Percentiles rank a stretch among this genome's conserved stretches.
phyloP scores from a whole-genome alignment of 2,888 invertebrate species.

The Schizaphis graminum region DNA sequence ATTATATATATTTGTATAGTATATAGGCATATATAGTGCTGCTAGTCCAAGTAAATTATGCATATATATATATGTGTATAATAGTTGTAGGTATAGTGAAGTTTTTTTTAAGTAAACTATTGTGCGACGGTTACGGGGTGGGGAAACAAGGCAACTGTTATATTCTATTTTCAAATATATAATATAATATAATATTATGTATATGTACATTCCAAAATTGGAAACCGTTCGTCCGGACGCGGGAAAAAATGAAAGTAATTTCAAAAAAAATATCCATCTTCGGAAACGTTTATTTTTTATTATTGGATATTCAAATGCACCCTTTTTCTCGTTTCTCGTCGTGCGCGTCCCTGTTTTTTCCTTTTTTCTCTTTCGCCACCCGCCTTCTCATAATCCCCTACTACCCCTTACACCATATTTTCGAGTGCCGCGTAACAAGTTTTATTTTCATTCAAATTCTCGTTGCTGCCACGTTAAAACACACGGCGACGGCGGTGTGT shows the following conservation, averaged over 20 bases:
- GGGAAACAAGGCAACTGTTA: slow-evolving; percentile 22
- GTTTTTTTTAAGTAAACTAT: not conserved
- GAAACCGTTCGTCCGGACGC: slow-evolving; percentile 41
- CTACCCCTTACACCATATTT: not conserved
- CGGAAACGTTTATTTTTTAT: slow-evolving; percentile 64
- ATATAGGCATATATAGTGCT: not conserved
- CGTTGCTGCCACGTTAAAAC: slow-evolving; percentile 44
- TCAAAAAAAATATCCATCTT: slow-evolving; percentile 64
- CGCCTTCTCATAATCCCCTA: not conserved
- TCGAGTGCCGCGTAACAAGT: slow-evolving; percentile 61
- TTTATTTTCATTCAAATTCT: slow-evolving; percentile 62
- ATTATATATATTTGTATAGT: not conserved
- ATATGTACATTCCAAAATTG: slow-evolving; percentile 62
- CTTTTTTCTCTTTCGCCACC: not conserved
- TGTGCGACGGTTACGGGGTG: too few relatives aligned
- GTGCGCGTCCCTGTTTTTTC: not conserved
- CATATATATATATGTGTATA: not conserved
- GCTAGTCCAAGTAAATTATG: not conserved
- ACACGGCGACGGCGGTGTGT: slow-evolving; percentile 15
- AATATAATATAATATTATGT: slow-evolving; percentile 51
- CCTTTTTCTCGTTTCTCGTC: slow-evolving; percentile 31
- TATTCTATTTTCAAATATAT: not conserved
- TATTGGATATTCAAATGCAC: slow-evolving; percentile 65
- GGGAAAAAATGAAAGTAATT: slow-evolving; percentile 61
- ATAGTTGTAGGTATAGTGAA: not conserved